A percentile compares a stretch with the other conserved stretches of the same genome.
These are phyloP conservation scores for Mesorhabditis sp. DNA, from an alignment of 2,888 invertebrate genomes.

Conservation along the genomic window DNA sequence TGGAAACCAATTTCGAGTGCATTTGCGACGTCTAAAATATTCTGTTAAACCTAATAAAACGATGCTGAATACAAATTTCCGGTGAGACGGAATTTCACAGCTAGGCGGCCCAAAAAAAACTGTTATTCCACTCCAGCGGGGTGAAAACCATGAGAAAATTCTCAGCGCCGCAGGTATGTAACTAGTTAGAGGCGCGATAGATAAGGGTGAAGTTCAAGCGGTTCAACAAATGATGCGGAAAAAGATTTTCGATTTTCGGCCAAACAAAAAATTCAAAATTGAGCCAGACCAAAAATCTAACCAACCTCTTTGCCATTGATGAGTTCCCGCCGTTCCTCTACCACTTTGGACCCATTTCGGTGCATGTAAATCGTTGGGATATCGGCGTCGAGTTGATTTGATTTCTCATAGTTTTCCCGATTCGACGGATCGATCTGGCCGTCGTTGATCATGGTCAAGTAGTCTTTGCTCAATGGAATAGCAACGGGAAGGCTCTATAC, in stretches of 20 bases:
- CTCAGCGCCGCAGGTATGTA: too few relatives aligned
- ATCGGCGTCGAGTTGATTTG: not conserved
- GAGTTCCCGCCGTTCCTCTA: not conserved
- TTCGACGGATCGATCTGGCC: not conserved
- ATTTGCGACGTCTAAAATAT: too few relatives aligned
- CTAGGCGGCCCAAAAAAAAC: too few relatives aligned
- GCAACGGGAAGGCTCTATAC: not conserved
- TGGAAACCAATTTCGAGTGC: too few relatives aligned
- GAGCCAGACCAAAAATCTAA: not conserved
- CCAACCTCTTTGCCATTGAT: not conserved
- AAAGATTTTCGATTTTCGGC: not conserved
- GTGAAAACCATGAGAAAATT: too few relatives aligned
- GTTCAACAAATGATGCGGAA: too few relatives aligned
- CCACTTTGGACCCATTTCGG: not conserved
- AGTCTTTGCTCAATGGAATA: not conserved
- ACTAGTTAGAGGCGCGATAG: not conserved
- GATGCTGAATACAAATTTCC: too few relatives aligned
- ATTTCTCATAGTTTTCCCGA: not conserved
- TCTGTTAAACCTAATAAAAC: too few relatives aligned
- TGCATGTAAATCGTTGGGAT: not conserved
- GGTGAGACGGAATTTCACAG: too few relatives aligned
- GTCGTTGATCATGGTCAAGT: not conserved
- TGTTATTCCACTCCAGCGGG: too few relatives aligned
- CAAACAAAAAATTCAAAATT: not conserved
- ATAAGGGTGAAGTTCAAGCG: not conserved